Evolutionary conservation across 2,113 vertebrate species (phyloP), one percentile per base, ranked within the genome.

Genomic region (Turnix velox): DNA sequence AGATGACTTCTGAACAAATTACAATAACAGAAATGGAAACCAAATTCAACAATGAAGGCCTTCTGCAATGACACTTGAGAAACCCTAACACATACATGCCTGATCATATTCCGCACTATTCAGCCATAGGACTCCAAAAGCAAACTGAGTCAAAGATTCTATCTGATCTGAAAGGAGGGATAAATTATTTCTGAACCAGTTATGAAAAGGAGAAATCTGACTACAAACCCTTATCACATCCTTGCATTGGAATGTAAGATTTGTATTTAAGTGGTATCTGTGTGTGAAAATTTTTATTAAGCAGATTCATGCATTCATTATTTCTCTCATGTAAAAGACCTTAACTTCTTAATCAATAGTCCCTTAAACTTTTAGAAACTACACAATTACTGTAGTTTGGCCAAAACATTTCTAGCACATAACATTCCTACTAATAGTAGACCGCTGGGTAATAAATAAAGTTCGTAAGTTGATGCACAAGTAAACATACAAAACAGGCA

Each of bases 41-140:
- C 31, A 17, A 6, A 67, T 65, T 72, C 85, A 35, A 51, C 20
- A 84, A 9, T 13, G 30, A 74, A 90, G 69, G 7, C 3, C 20
- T 62, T 10, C 28, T 54, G 11, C 24, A 65, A 4, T 24, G 13
- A 23, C 54, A 18, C 6, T 67, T 85, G 8, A 51, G 39, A 67
- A 78, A 58, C 30, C 8, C 6, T 59, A 0, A 3, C 8, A 3
- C 40, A 14, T 16, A 43, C 4, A 10, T 8, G 5, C 43, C 28
- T 83, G 18, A 35, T 59, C 24, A 49, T 23, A 35, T 11, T n/a
- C 17, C 33, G 40, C 22, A 45, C 30, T 23, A 31, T 59, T 72
- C 74, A 58, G 15, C 42, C 57, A 8, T 39, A 75, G 14, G n/a
- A 39, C 16, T 20, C n/a, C n/a, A n/a, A n/a, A n/a, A n/a, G n/a